Evolutionary conservation across 1,140 invertebrate species (phyloP).

Genomic region (Hestina assimilis): DNA sequence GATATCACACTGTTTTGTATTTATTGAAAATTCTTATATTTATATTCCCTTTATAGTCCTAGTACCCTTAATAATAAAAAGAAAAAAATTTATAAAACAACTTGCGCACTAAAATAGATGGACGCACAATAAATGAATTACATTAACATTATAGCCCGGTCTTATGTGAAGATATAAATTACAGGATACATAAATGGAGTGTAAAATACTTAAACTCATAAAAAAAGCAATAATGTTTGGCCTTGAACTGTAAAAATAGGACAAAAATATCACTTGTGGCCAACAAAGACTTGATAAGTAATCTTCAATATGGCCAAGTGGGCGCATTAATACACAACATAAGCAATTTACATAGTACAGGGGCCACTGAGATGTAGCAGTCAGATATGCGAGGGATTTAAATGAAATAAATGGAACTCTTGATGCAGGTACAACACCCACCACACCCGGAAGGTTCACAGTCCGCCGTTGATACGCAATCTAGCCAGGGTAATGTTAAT

Average conservation of each 20-base stretch:
- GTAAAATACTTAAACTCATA: too few relatives aligned
- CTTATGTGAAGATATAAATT: too few relatives aligned
- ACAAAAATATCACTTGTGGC: slow-evolving; percentile 35
- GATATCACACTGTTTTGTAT: not conserved
- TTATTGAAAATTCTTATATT: too few relatives aligned
- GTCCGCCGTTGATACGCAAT: slow-evolving; percentile 22
- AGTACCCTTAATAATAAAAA: too few relatives aligned
- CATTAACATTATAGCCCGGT: too few relatives aligned
- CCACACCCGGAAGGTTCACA: slow-evolving; percentile 37
- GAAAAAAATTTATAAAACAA: too few relatives aligned
- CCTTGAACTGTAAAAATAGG: slow-evolving; percentile 42
- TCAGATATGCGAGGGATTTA: slow-evolving; percentile 54
- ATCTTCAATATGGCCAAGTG: slow-evolving; percentile 37
- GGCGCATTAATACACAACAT: slow-evolving; percentile 53
- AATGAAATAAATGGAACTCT: slow-evolving; percentile 62
- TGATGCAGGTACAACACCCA: slow-evolving; percentile 48
- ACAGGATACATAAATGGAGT: too few relatives aligned
- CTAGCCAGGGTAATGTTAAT: slow-evolving; percentile 22
- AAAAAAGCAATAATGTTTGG: slow-evolving; percentile 10
- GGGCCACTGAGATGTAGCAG: slow-evolving; percentile 50
- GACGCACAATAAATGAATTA: too few relatives aligned
- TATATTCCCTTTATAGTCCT: too few relatives aligned
- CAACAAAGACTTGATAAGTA: slow-evolving; percentile 53
- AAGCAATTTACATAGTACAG: slow-evolving; percentile 64
- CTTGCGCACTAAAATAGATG: too few relatives aligned